A percentile compares a stretch with the other conserved stretches of the same genome.
phyloP scores from a whole-genome alignment of 35 echinoderm and acorn worm genomes.

The Strongylocentrotus purpuratus region DNA sequence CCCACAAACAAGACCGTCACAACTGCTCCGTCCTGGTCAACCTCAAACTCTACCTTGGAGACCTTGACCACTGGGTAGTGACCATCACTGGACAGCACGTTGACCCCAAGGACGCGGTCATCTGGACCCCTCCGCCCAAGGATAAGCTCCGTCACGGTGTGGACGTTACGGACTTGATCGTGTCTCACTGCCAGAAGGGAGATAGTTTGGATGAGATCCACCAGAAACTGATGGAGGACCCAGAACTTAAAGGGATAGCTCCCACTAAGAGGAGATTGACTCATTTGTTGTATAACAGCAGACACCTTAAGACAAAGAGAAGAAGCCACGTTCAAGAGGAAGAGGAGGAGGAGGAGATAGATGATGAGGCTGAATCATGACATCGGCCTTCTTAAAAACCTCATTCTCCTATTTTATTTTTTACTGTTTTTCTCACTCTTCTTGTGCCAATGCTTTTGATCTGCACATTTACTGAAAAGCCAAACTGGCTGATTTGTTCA shows the following conservation, averaged over 20 bases:
- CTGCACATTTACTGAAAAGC: neutral
- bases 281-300: conserved; percentile 31
- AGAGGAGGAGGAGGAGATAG: neutral
- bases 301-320: conserved; percentile 32
- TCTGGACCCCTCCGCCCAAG: conserved; percentile 46
- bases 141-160: conserved; percentile 50
- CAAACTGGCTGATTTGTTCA: neutral
- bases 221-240: conserved; percentile 28
- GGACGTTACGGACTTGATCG: conserved; percentile 40
- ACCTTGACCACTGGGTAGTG: conserved; percentile 64
- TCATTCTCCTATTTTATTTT: neutral
- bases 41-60: conserved; percentile 65
- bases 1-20: conserved; percentile 79
- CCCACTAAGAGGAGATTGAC: conserved; percentile 46
- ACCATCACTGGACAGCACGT: conserved; percentile 71
- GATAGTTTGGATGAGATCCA: conserved; percentile 14
- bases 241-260: neutral
- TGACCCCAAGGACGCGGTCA: conserved; percentile 40
- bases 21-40: conserved; percentile 71
- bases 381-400: neutral
- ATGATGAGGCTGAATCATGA: neutral
- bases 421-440: neutral
- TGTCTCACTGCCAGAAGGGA: neutral
- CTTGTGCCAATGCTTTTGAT: neutral
- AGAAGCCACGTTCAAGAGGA: neutral